phyloP scores from a whole-genome alignment of 2,888 invertebrate species.

The Pilophorus perplexus region DNA sequence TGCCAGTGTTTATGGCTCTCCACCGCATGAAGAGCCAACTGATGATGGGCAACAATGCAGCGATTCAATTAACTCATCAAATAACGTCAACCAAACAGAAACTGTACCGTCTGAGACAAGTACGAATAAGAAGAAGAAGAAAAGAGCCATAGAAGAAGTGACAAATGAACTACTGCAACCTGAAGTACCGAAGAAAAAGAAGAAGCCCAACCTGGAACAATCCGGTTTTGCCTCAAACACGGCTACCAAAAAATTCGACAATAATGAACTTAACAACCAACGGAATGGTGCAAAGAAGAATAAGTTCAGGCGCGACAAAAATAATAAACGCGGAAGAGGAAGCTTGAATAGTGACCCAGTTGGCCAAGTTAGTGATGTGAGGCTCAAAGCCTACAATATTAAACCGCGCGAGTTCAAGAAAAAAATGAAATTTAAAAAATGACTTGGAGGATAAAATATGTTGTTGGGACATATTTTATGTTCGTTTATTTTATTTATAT shows the following conservation, averaged over 20 bases:
- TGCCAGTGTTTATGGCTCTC: constrained; percentile 67
- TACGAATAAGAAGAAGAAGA: constrained; percentile 47
- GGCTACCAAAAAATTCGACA: constrained; percentile 41
- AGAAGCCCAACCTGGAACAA: too few species aligned
- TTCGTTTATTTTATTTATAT: too few species aligned
- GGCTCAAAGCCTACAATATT: constrained; percentile 86
- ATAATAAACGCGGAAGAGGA: constrained; percentile 32
- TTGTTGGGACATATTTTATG: constrained; percentile 11
- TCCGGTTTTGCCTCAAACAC: too few species aligned
- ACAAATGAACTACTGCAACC: constrained; percentile 7
- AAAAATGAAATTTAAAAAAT: constrained; percentile 53
- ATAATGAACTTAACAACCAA: constrained; percentile 27
- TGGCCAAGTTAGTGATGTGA: constrained; percentile 60
- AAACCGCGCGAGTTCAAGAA: constrained; percentile 86
- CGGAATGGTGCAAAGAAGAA: constrained; percentile 27
- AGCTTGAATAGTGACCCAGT: constrained; percentile 38
- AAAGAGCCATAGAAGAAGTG: constrained; percentile 37
- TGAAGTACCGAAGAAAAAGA: background rate
- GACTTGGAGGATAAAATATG: constrained; percentile 17
- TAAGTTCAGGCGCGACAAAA: constrained; percentile 50
- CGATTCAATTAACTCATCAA: too few species aligned
- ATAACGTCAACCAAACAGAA: too few species aligned
- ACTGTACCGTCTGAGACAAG: background rate
- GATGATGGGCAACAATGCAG: constrained; percentile 46
- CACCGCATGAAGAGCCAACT: constrained; percentile 30